These are phyloP conservation scores for Mus pahari DNA, from an alignment of 2,113 vertebrate genomes.

Conservation along the genomic window DNA sequence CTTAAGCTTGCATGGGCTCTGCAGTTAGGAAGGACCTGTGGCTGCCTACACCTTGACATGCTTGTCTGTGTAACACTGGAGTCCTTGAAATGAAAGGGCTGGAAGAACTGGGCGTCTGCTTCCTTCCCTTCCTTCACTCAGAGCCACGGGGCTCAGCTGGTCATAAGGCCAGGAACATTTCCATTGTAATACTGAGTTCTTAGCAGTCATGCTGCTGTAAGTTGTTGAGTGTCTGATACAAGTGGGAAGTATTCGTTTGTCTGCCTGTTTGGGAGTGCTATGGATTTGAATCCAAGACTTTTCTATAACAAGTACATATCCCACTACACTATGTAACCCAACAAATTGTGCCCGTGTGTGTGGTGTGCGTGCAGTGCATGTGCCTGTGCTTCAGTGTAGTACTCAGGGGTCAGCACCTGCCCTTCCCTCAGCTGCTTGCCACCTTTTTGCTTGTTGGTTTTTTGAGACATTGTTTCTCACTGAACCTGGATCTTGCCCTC, in stretches of 20 bases:
- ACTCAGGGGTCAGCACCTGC: too few species aligned
- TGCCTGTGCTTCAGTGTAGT: background rate
- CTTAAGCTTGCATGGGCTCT: background rate
- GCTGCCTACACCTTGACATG: background rate
- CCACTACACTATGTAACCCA: background rate
- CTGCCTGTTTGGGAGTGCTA: background rate
- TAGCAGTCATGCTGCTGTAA: background rate
- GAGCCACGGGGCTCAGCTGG: background rate
- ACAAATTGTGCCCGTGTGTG: background rate
- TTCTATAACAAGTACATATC: background rate
- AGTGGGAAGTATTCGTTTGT: background rate
- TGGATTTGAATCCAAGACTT: background rate
- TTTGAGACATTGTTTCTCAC: background rate
- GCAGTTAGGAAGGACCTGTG: background rate
- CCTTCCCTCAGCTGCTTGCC: background rate
- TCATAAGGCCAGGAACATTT: background rate
- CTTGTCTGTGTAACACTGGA: background rate
- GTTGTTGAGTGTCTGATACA: constrained; percentile 43
- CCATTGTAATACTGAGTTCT: background rate
- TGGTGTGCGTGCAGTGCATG: background rate
- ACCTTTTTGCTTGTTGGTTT: background rate
- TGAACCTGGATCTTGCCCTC: background rate
- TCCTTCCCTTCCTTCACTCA: background rate
- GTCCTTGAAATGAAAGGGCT: background rate
- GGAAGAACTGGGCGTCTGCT: background rate